Evolutionary conservation across 2,888 invertebrate species (phyloP).

Genomic region (Stenodera caucasica): DNA sequence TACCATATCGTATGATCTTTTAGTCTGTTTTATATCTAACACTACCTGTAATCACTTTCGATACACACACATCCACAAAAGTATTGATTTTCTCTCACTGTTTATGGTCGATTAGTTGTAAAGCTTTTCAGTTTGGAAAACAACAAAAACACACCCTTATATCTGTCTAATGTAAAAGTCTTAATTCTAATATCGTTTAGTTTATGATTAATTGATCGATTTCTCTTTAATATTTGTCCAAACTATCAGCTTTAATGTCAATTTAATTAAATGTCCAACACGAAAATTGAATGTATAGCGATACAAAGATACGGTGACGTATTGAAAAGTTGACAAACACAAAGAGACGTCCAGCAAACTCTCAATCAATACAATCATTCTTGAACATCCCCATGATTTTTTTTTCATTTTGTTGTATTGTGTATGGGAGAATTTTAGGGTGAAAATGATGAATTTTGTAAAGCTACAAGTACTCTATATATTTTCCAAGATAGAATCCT

Average conservation of each 20-base stretch:
- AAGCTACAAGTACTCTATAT: constrained; percentile 7
- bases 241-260: constrained; percentile 13
- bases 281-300: constrained; percentile 1
- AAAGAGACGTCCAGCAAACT: constrained; percentile 31
- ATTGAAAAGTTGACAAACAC: constrained; percentile 34
- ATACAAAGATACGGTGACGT: constrained; percentile 25
- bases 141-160: constrained; percentile 21
- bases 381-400: background rate
- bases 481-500: background rate
- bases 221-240: background rate
- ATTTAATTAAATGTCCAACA: constrained; percentile 14
- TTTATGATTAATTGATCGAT: background rate
- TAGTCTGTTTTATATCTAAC: background rate
- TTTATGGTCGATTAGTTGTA: constrained; percentile 33
- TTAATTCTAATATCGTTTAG: background rate
- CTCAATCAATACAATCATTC: constrained; percentile 29
- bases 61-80: background rate
- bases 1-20: background rate
- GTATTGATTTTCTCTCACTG: constrained; percentile 35
- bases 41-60: constrained; percentile 6
- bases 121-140: constrained; percentile 25
- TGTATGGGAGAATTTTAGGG: constrained; percentile 27
- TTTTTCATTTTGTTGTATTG: background rate
- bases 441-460: constrained; percentile 22
- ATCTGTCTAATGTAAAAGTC: constrained; percentile 15